phyloP scores from a whole-genome alignment of 2,888 invertebrate genomes.

The Chrysodeixis includens region DNA sequence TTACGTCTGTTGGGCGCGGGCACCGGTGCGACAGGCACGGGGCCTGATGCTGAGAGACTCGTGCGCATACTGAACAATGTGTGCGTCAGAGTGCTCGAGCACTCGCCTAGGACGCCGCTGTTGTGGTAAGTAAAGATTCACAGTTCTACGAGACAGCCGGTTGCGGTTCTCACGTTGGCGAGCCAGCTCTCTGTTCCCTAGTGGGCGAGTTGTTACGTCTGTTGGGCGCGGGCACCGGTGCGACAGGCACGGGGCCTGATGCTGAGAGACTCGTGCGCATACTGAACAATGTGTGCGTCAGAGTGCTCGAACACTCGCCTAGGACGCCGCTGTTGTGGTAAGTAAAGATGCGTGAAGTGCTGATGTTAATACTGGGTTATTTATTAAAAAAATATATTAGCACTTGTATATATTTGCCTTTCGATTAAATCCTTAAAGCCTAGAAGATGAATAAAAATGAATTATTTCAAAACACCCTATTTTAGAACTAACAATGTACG shows the following conservation, averaged over 20 bases:
- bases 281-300: conserved; percentile 91
- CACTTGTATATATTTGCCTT: too few relatives aligned
- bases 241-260: conserved; percentile 85
- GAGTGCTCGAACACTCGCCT: conserved; percentile 91
- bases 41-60: conserved; percentile 89
- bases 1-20: conserved; percentile 92
- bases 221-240: conserved; percentile 91
- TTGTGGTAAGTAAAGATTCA: conserved; percentile 86
- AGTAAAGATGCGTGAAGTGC: conserved; percentile 63
- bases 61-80: conserved; percentile 91
- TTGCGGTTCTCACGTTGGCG: conserved; percentile 91
- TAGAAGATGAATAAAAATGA: too few relatives aligned
- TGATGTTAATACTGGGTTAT: too few relatives aligned
- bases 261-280: conserved; percentile 88
- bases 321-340: conserved; percentile 91
- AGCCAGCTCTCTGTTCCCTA: conserved; percentile 91
- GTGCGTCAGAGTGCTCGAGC: conserved; percentile 91
- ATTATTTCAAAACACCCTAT: too few relatives aligned
- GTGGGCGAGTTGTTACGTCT: conserved; percentile 92
- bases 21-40: conserved; percentile 82
- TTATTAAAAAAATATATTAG: too few relatives aligned
- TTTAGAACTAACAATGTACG: too few relatives aligned
- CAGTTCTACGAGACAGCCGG: conserved; percentile 85
- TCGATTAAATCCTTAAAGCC: too few relatives aligned
- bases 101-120: conserved; percentile 90